phyloP scores from a whole-genome alignment of 2,797 vertebrate species.

The Lacerta viridis region DNA sequence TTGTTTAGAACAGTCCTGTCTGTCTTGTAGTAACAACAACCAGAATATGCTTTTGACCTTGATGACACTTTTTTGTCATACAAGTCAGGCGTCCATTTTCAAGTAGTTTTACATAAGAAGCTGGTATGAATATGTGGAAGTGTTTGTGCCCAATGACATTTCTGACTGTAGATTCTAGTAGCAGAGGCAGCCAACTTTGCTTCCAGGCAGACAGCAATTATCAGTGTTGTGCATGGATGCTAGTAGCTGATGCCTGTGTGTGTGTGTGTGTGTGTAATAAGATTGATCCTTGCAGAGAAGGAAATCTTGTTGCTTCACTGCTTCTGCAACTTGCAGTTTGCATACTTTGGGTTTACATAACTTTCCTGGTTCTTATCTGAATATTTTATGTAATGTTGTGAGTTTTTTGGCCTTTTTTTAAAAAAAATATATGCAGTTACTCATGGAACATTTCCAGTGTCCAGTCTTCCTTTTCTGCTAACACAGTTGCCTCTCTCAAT shows the following conservation, averaged over 20 bases:
- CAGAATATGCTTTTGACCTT: constrained; percentile 25
- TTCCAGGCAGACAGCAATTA: constrained; percentile 71
- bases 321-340: constrained; percentile 27
- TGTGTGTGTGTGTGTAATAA: constrained; percentile 58
- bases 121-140: background rate
- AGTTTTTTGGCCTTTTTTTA: background rate
- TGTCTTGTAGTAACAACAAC: background rate
- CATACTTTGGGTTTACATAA: constrained; percentile 3
- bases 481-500: background rate
- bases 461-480: background rate
- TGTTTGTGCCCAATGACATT: constrained; percentile 60
- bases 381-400: background rate
- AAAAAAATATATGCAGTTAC: background rate
- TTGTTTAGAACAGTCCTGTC: background rate
- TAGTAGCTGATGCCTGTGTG: constrained; percentile 65
- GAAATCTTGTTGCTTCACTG: constrained; percentile 64
- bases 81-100: constrained; percentile 11
- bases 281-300: constrained; percentile 69
- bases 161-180: constrained; percentile 56
- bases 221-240: constrained; percentile 58
- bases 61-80: constrained; percentile 23
- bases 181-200: constrained; percentile 61
- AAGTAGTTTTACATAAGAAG: constrained; percentile 58
- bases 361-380: background rate
- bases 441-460: background rate